Evolutionary conservation across 2,888 invertebrate genomes (phyloP).

Genomic region (Drosophila anomalata): DNA sequence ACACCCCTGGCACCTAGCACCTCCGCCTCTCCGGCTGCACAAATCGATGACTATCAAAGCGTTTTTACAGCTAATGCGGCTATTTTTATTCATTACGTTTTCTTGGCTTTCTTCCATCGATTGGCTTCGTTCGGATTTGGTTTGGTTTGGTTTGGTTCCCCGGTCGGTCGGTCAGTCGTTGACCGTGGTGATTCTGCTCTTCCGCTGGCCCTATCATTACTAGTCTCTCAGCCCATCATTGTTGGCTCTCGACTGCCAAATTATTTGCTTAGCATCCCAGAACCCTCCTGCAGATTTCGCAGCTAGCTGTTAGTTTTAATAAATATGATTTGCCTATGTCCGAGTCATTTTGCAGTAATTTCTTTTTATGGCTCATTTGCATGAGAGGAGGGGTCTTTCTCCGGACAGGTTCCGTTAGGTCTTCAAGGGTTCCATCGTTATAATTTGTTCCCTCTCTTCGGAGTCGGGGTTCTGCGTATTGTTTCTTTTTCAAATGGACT

Average conservation of each 20-base stretch:
- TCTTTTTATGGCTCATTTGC: slow-evolving; percentile 72
- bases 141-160: slow-evolving; percentile 12
- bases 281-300: slow-evolving; percentile 54
- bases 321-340: slow-evolving; percentile 48
- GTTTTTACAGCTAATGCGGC: slow-evolving; percentile 78
- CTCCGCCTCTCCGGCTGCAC: slow-evolving; percentile 31
- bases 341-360: slow-evolving; percentile 43
- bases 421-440: slow-evolving; percentile 45
- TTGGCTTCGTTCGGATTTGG: slow-evolving; percentile 30
- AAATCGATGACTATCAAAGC: slow-evolving; percentile 75
- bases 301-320: slow-evolving; percentile 67
- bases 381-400: slow-evolving; percentile 40
- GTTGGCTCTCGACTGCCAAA: slow-evolving; percentile 29
- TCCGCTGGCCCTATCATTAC: slow-evolving; percentile 39
- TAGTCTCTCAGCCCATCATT: slow-evolving; percentile 8
- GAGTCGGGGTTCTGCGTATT: slow-evolving; percentile 15
- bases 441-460: slow-evolving; percentile 28
- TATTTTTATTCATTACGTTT: slow-evolving; percentile 80
- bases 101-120: slow-evolving; percentile 62
- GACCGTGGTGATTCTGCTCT: slow-evolving; percentile 35
- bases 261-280: slow-evolving; percentile 35
- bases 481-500: slow-evolving; percentile 28
- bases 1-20: slow-evolving; percentile 11
- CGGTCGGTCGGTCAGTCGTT: slow-evolving; percentile 26
- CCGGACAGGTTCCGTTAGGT: slow-evolving; percentile 58